A percentile compares a stretch with the other conserved stretches of the same genome.
Evolutionary conservation across 2,888 invertebrate species (phyloP).

Genomic region (Torymus tubicola): DNA sequence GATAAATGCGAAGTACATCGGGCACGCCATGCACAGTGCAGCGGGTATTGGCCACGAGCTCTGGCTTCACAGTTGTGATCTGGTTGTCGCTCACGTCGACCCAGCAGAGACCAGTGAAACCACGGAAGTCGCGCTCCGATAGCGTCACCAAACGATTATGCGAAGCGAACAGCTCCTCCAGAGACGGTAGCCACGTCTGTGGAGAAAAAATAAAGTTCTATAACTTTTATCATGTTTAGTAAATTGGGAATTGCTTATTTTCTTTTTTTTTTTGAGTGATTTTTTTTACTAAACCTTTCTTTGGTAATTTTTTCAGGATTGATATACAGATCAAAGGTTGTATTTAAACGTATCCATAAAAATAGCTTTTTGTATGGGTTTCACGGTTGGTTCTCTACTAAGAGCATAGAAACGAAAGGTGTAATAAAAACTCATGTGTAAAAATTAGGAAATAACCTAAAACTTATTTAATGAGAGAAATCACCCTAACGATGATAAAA

Average conservation of each 20-base stretch:
- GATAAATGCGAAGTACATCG: conserved; percentile 85
- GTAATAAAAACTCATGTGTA: too few species aligned
- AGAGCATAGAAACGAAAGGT: too few species aligned
- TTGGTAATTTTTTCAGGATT: too few species aligned
- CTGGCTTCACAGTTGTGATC: conserved; percentile 84
- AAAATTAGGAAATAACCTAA: too few species aligned
- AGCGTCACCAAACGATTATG: conserved; percentile 84
- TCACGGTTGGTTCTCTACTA: too few species aligned
- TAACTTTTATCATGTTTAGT: not conserved
- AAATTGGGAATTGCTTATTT: not conserved
- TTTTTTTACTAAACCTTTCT: too few species aligned
- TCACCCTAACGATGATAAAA: too few species aligned
- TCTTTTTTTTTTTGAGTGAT: too few species aligned
- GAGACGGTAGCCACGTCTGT: conserved; percentile 86
- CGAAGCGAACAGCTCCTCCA: conserved; percentile 87
- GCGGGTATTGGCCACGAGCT: conserved; percentile 87
- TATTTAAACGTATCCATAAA: too few species aligned
- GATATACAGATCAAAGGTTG: too few species aligned
- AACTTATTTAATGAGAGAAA: too few species aligned
- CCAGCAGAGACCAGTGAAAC: conserved; percentile 87
- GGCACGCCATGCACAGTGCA: conserved; percentile 89
- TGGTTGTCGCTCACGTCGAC: conserved; percentile 88
- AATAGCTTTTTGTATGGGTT: too few species aligned
- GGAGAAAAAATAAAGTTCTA: not conserved
- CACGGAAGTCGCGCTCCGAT: conserved; percentile 89